Percentiles rank a stretch among this genome's conserved stretches.
phyloP scores from a whole-genome alignment of 64 coral and sea anemone genomes.

The Acropora yongei region DNA sequence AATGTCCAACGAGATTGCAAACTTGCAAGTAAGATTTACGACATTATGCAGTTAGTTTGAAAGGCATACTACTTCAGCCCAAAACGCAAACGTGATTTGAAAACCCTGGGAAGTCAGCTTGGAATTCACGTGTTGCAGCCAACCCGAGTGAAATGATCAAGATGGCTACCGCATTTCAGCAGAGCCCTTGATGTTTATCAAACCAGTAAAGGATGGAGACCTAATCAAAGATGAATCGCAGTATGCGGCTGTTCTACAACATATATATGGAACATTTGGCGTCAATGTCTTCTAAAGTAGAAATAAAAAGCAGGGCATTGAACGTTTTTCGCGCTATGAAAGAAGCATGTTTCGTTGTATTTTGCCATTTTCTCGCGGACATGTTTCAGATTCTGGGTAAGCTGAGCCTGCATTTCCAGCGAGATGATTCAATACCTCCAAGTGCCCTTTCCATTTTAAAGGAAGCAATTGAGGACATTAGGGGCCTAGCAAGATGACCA shows the following conservation, averaged over 20 bases:
- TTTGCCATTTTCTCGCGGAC: slow-evolving; percentile 63
- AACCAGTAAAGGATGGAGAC: slow-evolving; percentile 61
- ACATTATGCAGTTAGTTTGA: slow-evolving; percentile 27
- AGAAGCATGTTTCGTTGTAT: slow-evolving; percentile 34
- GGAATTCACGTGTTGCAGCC: slow-evolving; percentile 45
- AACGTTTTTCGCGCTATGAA: slow-evolving; percentile 39
- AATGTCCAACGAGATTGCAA: slow-evolving; percentile 19
- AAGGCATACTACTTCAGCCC: slow-evolving; percentile 60
- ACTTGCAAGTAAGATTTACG: slow-evolving; percentile 12
- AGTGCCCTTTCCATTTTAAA: slow-evolving; percentile 18
- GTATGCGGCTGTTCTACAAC: slow-evolving; percentile 41
- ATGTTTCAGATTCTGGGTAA: slow-evolving; percentile 48
- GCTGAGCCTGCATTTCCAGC: slow-evolving; percentile 52
- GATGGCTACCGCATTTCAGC: slow-evolving; percentile 63
- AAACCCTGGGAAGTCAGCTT: slow-evolving; percentile 46
- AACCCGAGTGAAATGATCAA: slow-evolving; percentile 69
- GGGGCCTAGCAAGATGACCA: not conserved
- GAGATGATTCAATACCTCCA: slow-evolving; percentile 58
- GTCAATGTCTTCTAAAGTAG: slow-evolving; percentile 44
- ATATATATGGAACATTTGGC: slow-evolving; percentile 47
- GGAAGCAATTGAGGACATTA: slow-evolving; percentile 22
- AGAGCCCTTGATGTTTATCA: slow-evolving; percentile 52
- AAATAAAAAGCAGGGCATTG: slow-evolving; percentile 47
- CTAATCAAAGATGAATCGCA: slow-evolving; percentile 43
- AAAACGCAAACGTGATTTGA: slow-evolving; percentile 47